Percentiles rank a stretch among this genome's conserved stretches.
phyloP scores from a whole-genome alignment of 2,888 invertebrate species.

The Tuberolachnus salignus region DNA sequence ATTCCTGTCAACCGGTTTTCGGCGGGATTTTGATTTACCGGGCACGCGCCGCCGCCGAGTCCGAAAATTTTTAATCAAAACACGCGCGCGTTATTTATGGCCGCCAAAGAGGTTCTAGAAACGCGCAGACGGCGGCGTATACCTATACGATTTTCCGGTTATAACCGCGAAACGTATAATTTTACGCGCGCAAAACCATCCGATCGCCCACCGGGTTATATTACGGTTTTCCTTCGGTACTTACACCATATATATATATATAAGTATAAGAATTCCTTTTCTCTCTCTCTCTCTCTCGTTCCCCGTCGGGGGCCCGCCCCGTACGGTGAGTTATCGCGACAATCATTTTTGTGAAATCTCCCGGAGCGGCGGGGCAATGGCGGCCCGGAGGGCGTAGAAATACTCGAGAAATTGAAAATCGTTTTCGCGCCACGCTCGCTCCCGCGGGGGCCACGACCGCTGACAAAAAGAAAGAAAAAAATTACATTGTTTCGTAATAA shows the following conservation, averaged over 20 bases:
- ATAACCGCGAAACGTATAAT: background rate
- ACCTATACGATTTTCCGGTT: background rate
- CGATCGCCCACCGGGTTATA: background rate
- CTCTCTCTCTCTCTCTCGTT: background rate
- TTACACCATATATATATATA: too few relatives aligned
- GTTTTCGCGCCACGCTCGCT: background rate
- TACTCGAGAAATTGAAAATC: conserved; percentile 43
- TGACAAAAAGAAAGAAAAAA: too few relatives aligned
- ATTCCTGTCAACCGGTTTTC: conserved; percentile 31
- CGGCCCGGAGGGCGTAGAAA: background rate
- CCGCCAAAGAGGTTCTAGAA: background rate
- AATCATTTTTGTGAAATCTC: background rate
- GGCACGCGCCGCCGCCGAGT: background rate
- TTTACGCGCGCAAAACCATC: background rate
- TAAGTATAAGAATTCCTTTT: too few relatives aligned
- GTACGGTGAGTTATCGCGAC: conserved; percentile 30
- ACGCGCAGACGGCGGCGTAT: background rate
- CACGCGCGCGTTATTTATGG: conserved; percentile 29
- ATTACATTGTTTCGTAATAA: too few relatives aligned
- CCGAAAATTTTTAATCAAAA: conserved; percentile 40
- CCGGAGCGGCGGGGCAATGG: background rate
- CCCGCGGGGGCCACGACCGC: too few relatives aligned
- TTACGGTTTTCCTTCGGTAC: too few relatives aligned
- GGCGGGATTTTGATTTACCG: conserved; percentile 44
- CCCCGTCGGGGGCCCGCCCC: background rate